These are phyloP conservation scores for human DNA, from an alignment of 2,113 vertebrate species.

Conservation along the genomic window DNA sequence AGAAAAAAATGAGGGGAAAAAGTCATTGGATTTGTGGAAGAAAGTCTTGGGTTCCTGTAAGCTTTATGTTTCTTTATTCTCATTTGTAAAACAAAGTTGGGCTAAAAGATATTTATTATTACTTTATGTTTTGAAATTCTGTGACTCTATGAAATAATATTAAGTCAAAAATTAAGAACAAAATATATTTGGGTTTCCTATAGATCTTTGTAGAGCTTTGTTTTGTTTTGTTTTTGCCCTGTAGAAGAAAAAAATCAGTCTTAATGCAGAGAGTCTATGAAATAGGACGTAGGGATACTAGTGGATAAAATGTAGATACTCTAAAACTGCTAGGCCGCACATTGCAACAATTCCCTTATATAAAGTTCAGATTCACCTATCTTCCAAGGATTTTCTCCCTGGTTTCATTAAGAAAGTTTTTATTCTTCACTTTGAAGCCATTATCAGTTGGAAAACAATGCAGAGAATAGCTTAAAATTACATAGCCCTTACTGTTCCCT, in stretches of 20 bases:
- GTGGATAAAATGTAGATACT: background rate
- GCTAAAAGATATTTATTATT: background rate
- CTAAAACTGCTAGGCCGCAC: too few species aligned
- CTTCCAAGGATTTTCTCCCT: background rate
- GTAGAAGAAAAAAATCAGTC: background rate
- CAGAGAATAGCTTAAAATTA: background rate
- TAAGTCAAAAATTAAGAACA: background rate
- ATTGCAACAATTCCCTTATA: background rate
- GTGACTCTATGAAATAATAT: background rate
- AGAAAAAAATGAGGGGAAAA: background rate
- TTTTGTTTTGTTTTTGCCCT: background rate
- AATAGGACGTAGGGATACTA: background rate
- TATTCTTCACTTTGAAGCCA: background rate
- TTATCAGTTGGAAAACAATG: background rate
- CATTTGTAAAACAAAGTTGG: background rate
- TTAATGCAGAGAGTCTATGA: background rate
- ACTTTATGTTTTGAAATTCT: background rate
- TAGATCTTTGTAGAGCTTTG: background rate
- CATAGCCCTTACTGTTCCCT: background rate
- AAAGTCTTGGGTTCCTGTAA: background rate
- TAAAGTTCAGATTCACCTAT: background rate
- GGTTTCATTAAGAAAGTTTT: background rate
- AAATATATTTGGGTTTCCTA: background rate
- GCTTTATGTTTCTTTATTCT: background rate
- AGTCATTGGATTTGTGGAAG: background rate